Conservation (phyloP, 2,888 invertebrate genomes). For the Amiota minor region DNA sequence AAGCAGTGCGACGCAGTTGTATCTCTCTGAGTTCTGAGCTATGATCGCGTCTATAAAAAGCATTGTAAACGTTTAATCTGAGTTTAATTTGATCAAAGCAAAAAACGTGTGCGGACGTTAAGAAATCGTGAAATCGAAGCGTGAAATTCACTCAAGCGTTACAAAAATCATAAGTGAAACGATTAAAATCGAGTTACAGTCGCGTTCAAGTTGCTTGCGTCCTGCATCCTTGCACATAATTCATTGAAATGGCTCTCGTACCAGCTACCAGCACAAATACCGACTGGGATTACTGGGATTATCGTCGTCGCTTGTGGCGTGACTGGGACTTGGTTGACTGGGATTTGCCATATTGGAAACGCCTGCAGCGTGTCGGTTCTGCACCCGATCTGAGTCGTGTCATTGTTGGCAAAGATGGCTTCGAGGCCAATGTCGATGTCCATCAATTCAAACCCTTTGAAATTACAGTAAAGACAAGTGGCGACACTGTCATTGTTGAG, state of each 20-base stretch:
- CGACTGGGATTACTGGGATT: constrained; percentile 72
- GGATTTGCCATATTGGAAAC: constrained; percentile 71
- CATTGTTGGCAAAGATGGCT: constrained; percentile 78
- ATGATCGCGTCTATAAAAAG: constrained; percentile 64
- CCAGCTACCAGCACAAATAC: constrained; percentile 62
- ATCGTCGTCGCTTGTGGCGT: constrained; percentile 71
- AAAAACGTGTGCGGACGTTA: constrained; percentile 66
- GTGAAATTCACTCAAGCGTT: constrained; percentile 41
- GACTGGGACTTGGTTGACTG: constrained; percentile 71
- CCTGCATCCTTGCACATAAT: constrained; percentile 46
- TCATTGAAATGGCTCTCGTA: constrained; percentile 64
- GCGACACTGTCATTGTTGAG: constrained; percentile 79
- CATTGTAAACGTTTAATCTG: constrained; percentile 54
- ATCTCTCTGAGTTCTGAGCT: no score
- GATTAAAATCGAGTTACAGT: constrained; percentile 34
- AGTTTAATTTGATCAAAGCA: constrained; percentile 70
- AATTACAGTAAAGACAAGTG: constrained; percentile 79
- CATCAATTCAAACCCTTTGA: constrained; percentile 81
- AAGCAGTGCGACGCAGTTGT: constrained; percentile 24
- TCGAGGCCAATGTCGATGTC: constrained; percentile 79
- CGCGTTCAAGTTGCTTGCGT: constrained; percentile 56
- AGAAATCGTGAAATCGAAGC: constrained; percentile 39
- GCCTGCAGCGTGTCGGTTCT: constrained; percentile 69
- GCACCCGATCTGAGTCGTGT: constrained; percentile 72
- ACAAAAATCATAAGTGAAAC: constrained; percentile 32